phyloP scores from a whole-genome alignment of 2,113 vertebrate genomes.

The Cyprinodon brontotheroides region DNA sequence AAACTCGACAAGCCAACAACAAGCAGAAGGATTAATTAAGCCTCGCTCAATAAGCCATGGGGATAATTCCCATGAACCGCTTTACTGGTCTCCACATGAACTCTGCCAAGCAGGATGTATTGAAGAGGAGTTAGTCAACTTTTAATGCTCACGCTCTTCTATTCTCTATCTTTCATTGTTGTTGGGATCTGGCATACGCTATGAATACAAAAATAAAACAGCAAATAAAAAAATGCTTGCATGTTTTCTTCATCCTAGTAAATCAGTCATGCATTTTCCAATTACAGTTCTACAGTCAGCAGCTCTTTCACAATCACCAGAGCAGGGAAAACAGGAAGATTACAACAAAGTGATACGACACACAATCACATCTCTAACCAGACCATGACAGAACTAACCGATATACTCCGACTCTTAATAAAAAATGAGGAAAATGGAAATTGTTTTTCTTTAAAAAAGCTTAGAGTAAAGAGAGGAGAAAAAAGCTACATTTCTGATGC shows the following conservation, averaged over 20 bases:
- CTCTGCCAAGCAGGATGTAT: constrained; percentile 4
- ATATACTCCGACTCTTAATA: constrained; percentile 3
- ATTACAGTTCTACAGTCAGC: constrained; percentile 64
- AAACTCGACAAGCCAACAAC: constrained; percentile 4
- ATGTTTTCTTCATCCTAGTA: constrained; percentile 41
- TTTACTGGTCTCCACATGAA: constrained; percentile 31
- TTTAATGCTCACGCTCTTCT: neutral
- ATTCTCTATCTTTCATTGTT: neutral
- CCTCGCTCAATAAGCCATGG: constrained; percentile 6
- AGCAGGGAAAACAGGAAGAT: constrained; percentile 68
- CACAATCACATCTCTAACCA: constrained; percentile 57
- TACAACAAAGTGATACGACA: constrained; percentile 61
- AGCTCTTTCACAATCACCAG: constrained; percentile 52
- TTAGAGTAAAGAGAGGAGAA: neutral
- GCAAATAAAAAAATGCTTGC: constrained; percentile 19
- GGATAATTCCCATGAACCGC: constrained; percentile 30
- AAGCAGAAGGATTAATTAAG: constrained; percentile 22
- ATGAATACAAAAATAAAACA: constrained; percentile 10
- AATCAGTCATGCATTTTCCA: constrained; percentile 73
- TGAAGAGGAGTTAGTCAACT: neutral
- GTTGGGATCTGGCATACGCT: neutral
- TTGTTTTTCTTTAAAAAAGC: neutral
- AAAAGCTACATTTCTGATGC: constrained; percentile 27
- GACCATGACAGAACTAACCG: constrained; percentile 51
- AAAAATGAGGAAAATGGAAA: constrained; percentile 10